Evolutionary conservation across 1,140 invertebrate species (phyloP).

Genomic region (Drosophila ambigua): DNA sequence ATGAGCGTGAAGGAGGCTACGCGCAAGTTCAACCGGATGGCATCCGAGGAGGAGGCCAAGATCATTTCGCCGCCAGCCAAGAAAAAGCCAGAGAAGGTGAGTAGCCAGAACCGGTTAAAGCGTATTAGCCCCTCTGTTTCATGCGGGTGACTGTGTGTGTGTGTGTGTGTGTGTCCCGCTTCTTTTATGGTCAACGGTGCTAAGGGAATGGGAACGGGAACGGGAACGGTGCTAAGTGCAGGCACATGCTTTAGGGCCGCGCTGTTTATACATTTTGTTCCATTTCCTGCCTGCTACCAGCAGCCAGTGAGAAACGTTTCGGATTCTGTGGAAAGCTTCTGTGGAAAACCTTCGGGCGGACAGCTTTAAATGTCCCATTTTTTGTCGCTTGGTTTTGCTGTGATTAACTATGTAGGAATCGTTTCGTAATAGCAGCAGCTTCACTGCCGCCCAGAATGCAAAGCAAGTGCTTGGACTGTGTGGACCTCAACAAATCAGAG

Average conservation of each 20-base stretch:
- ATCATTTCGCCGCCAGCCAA: slow-evolving; percentile 86
- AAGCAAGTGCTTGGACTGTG: slow-evolving; percentile 3
- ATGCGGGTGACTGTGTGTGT: slow-evolving; percentile 7
- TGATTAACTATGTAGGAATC: slow-evolving; percentile 58
- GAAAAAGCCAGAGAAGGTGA: slow-evolving; percentile 87
- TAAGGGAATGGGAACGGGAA: too few relatives aligned
- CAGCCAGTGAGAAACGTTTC: too few relatives aligned
- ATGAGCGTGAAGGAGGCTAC: slow-evolving; percentile 96
- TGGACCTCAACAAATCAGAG: slow-evolving; percentile 38
- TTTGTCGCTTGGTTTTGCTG: slow-evolving; percentile 32
- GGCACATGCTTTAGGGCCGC: slow-evolving; percentile 2
- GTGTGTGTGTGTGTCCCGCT: slow-evolving; percentile 29
- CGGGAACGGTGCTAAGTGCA: slow-evolving; percentile 4
- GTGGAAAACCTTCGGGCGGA: neutral
- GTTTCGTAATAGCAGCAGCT: slow-evolving; percentile 6
- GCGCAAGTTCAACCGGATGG: slow-evolving; percentile 95
- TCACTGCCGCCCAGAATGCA: slow-evolving; percentile 1
- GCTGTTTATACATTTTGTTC: slow-evolving; percentile 24
- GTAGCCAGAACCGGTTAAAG: slow-evolving; percentile 53
- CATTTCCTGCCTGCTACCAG: slow-evolving; percentile 42
- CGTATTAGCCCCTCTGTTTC: slow-evolving; percentile 10
- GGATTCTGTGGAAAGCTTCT: slow-evolving; percentile 33
- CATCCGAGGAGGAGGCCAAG: slow-evolving; percentile 89
- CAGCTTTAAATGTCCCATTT: slow-evolving; percentile 8
- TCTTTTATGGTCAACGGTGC: slow-evolving; percentile 19